Base-by-base conservation (phyloP, 2,113 vertebrate species). In the Mastomys natalensis region DNA sequence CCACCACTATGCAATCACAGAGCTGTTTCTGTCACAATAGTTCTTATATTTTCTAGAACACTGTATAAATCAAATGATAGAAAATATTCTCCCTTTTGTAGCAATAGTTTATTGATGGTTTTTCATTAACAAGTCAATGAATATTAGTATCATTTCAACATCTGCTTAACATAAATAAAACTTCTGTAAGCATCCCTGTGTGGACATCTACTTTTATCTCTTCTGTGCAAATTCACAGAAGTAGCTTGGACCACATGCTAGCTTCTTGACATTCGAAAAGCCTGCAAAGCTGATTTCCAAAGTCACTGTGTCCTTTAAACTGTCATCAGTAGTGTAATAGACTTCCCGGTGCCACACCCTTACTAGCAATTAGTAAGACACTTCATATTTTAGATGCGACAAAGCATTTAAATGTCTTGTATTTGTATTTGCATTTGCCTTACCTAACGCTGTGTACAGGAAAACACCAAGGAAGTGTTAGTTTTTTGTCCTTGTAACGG, bases 351-450 rank as follows among this genome's bases (percentile, higher is more conserved):
- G 48, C 4, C 22, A 53, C 11, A 91, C 29, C 37, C 31, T 91
- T 87, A 31, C 34, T 55, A 64, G 70, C 43, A 62, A 12, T 94
- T 91, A 48, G 26, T 31, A 89, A 26, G 34, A 7, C 3, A 88
- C 12, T 45, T 15, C 85, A 95, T 31, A 87, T 84, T 77, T 76
- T 34, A 90, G 72, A 73, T 53, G 66, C 77, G 76, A n/a, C 60
- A 48, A n/a, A 37, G 12, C 26, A 3, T 64, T 29, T 45, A 60
- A 9, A 45, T 89, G 84, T 72, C 19, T 96, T 29, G 53, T 55
- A 60, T 66, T 95, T 92, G 88, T 86, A 93, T 91, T 80, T 93
- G 24, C 45, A 93, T 94, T 89, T 81, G 4, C 8, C 87, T n/a
- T 78, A 51, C 72, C 34, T 95, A 92, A 95, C 37, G 26, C 15